Evolutionary conservation across 2,888 invertebrate genomes (phyloP).

Genomic region (Dicyrtomina minuta): DNA sequence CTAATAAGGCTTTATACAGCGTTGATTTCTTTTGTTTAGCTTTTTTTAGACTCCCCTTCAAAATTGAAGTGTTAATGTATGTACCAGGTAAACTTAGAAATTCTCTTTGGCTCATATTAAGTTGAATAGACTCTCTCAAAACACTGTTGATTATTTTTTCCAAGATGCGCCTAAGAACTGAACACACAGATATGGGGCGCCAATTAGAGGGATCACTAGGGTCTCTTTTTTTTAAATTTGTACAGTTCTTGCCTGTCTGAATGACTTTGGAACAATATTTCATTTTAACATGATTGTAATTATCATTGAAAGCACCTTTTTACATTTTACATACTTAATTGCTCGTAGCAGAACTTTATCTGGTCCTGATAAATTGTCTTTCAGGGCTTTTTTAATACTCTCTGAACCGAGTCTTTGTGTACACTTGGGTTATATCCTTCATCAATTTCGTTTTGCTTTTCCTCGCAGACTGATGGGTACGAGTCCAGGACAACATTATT

Average conservation of each 20-base stretch:
- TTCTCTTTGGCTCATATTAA: conserved; percentile 7
- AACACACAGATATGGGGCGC: conserved; percentile 12
- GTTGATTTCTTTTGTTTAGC: neutral
- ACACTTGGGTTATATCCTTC: too few species aligned
- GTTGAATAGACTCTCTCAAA: neutral
- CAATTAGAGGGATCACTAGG: neutral
- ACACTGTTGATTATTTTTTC: neutral
- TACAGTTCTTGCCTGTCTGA: neutral
- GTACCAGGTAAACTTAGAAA: conserved; percentile 1
- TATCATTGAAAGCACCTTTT: neutral
- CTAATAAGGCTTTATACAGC: neutral
- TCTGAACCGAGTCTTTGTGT: too few species aligned
- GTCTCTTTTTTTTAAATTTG: neutral
- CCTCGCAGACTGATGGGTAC: too few species aligned
- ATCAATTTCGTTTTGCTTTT: too few species aligned
- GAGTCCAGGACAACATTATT: too few species aligned
- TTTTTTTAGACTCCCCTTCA: neutral
- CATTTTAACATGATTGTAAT: neutral
- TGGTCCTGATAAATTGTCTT: neutral
- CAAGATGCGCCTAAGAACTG: neutral
- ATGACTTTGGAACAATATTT: neutral
- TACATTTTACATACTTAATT: neutral
- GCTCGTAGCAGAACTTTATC: neutral
- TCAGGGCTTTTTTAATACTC: too few species aligned
- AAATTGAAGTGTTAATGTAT: conserved; percentile 1